A percentile compares a stretch with the other conserved stretches of the same genome.
Conservation (phyloP, 2,797 vertebrate genomes). For the Petrocephalus schoutedeni region DNA sequence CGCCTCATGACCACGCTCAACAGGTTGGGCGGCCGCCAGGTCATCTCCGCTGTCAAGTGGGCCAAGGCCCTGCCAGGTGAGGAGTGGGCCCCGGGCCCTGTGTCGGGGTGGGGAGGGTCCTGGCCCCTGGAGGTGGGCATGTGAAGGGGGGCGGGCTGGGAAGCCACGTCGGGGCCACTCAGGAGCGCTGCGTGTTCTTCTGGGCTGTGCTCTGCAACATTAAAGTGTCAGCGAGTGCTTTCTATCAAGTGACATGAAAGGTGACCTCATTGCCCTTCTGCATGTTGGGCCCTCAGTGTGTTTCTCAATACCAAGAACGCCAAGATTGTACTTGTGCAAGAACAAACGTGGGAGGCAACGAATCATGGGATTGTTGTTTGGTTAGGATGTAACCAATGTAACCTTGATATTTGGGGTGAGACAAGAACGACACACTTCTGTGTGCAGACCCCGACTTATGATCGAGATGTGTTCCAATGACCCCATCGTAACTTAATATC, state of each 20-base stretch:
- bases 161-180: too few species aligned
- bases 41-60: slow-evolving; percentile 94
- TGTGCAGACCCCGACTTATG: too few species aligned
- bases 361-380: neutral
- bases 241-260: too few species aligned
- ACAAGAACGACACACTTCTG: neutral
- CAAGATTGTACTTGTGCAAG: neutral
- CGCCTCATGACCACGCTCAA: slow-evolving; percentile 90
- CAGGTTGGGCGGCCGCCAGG: slow-evolving; percentile 88
- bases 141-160: too few species aligned
- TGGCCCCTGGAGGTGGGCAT: too few species aligned
- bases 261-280: too few species aligned
- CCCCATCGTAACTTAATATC: too few species aligned
- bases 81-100: neutral
- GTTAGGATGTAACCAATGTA: neutral
- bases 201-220: too few species aligned
- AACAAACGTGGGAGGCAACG: neutral
- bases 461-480: too few species aligned
- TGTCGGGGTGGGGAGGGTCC: too few species aligned
- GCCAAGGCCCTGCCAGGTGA: slow-evolving; percentile 94
- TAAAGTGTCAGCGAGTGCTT: too few species aligned
- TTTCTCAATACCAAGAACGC: neutral
- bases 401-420: neutral
- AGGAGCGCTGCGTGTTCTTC: too few species aligned
- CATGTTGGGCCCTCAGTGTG: neutral